Conservation (phyloP, 2,888 invertebrate species). For the Temnothorax unifasciatus region DNA sequence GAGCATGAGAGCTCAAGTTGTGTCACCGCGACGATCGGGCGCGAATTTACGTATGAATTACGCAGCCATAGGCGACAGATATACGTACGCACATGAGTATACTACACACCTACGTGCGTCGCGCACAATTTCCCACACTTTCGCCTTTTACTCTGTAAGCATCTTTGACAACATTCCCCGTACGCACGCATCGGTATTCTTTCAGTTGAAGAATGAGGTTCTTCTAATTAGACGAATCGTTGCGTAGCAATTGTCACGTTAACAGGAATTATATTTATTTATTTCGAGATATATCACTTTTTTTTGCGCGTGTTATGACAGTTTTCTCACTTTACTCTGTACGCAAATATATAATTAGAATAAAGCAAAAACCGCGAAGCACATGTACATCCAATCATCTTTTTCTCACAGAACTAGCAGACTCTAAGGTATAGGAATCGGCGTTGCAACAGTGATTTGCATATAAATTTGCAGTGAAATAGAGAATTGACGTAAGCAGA, state of each 20-base stretch:
- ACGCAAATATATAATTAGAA: background rate
- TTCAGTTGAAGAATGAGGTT: background rate
- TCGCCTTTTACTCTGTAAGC: slow-evolving; percentile 69
- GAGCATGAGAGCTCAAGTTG: slow-evolving; percentile 52
- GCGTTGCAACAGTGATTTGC: background rate
- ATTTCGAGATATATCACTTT: background rate
- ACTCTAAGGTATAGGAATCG: background rate
- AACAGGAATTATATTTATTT: background rate
- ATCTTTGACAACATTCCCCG: slow-evolving; percentile 59
- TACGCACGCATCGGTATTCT: slow-evolving; percentile 16
- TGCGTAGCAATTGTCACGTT: background rate
- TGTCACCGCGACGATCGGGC: slow-evolving; percentile 71
- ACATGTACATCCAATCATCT: background rate
- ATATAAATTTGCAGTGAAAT: too few species aligned
- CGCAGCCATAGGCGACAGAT: slow-evolving; percentile 56
- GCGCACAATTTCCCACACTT: slow-evolving; percentile 80
- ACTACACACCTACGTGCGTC: slow-evolving; percentile 51
- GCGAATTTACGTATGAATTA: slow-evolving; percentile 80
- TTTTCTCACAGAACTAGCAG: background rate
- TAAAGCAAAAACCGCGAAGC: background rate
- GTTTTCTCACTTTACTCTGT: background rate
- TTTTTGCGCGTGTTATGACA: background rate
- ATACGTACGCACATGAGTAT: slow-evolving; percentile 11
- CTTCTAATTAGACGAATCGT: slow-evolving; percentile 17
- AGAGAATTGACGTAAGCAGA: slow-evolving; percentile 21